Base-by-base conservation (phyloP, 2,797 vertebrate species). In the Synaphobranchus kaupii region DNA sequence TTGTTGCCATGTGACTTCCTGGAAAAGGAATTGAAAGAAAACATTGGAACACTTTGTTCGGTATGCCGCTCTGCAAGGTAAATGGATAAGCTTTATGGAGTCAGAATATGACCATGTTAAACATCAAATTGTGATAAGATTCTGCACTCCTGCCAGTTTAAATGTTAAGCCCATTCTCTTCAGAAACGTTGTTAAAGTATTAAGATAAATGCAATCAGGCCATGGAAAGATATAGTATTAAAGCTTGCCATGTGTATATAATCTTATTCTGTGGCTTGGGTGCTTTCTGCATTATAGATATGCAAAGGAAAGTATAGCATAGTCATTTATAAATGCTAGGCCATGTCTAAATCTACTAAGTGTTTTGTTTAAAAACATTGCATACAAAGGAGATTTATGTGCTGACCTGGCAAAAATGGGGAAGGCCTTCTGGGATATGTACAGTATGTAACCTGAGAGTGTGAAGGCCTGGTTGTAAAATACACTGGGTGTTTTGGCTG, bases 281-380 rank as follows among this genome's bases (percentile, higher is more conserved):
- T 78, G 78, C 47, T 8, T 81, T 50, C 8, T 50, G 44, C 28
- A 17, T 22, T 81, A 47, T 50, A 17, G 17, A 44, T 12, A 47
- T 81, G 44, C 25, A n/a, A 10, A 7, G 25, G 50, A 81, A 81
- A 44, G 34, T 78, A 78, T 5, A 39, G 39, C 17, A 34, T 39
- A 73, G 34, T 73, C 17, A 17, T 78, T 34, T 85, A 34, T 86
- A 52, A 86, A 48, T 82, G 47, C 47, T 54, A 54, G 20, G 48
- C 34, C 60, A 34, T 71, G 86, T 48, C 48, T 34, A 25, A 20
- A 83, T 48, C 82, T 83, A 56, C 50, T 60, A 63, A 68, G 2
- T 73, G 25, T 66, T 66, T 66, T 84, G 83, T 87, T 87, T 87
- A 84, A 68, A 84, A 84, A 84, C 83, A 84, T 84, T 84, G n/a